Percentiles rank a stretch among this genome's conserved stretches.
These are phyloP conservation scores for Solenopsis invicta DNA, from an alignment of 1,140 invertebrate genomes.

Conservation along the genomic window DNA sequence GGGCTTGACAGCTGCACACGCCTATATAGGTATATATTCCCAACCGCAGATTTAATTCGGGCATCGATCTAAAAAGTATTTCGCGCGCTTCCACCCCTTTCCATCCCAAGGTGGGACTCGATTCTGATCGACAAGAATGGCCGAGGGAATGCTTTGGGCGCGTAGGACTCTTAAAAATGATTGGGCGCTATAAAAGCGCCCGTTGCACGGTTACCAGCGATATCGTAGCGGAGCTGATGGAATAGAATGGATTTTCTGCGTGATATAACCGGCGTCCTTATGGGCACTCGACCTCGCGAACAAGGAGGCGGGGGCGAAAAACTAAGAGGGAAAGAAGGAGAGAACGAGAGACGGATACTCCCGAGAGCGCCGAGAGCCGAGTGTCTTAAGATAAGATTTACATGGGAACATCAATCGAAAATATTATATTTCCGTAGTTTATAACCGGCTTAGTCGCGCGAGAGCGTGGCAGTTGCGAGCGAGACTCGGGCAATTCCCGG, in stretches of 20 bases:
- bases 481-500: slow-evolving; percentile 41
- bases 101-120: background rate
- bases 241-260: slow-evolving; percentile 60
- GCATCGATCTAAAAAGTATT: slow-evolving; percentile 75
- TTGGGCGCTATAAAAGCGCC: slow-evolving; percentile 76
- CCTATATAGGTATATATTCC: slow-evolving; percentile 41
- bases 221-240: slow-evolving; percentile 52
- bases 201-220: slow-evolving; percentile 52
- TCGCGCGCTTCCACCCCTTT: slow-evolving; percentile 12
- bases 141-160: slow-evolving; percentile 46
- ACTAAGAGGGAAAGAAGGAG: background rate
- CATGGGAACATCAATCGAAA: slow-evolving; percentile 51
- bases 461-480: slow-evolving; percentile 21
- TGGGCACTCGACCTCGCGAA: background rate
- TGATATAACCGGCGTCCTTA: slow-evolving; percentile 61
- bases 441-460: slow-evolving; percentile 51
- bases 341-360: background rate
- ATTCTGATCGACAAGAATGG: slow-evolving; percentile 62
- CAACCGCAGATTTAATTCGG: slow-evolving; percentile 75
- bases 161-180: slow-evolving; percentile 79
- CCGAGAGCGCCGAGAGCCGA: slow-evolving; percentile 3
- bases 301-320: too few relatives aligned
- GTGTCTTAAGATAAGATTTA: slow-evolving; percentile 58
- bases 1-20: slow-evolving; percentile 62
- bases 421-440: slow-evolving; percentile 60